Base-by-base conservation (phyloP, 2,113 vertebrate genomes). In the Amblyopsis rosae region DNA sequence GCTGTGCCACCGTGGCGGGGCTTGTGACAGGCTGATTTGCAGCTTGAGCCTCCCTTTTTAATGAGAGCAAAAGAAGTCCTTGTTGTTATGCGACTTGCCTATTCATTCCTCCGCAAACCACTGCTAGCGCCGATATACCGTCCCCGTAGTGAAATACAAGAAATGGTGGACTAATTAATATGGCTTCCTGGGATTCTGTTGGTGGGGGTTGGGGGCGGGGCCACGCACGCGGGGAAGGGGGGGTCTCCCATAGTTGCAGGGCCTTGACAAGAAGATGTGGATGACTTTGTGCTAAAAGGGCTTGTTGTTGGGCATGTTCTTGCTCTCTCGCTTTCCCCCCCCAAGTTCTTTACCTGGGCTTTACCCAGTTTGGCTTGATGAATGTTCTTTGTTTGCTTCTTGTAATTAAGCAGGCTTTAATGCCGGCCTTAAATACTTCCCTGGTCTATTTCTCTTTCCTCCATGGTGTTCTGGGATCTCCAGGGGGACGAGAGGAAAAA, bases 11-110 rank as follows among this genome's bases (percentile, higher is more conserved):
- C 83, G 86, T 83, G 83, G 85, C 73, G 80, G 73, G 83, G 83
- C 87, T 88, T 88, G 87, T 90, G 84, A 83, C 83, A 67, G 81
- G 66, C 82, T 84, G 83, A 87, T 84, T 89, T 84, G 70, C 83
- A 87, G 86, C 67, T 80, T 67, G 75, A 77, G 82, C 80, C 75
- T 86, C 67, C n/a, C n/a, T 69, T 75, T 86, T 89, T 91, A 89
- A 91, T 90, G 85, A 89, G 87, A 75, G 80, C 80, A 86, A 87
- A 90, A 89, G 79, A 84, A 90, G 81, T 73, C 83, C 79, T 82
- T 87, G 87, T 87, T 87, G 80, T 88, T 77, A 60, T 77, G 75
- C 75, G 75, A 80, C 72, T 79, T 82, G 74, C 67, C 10, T 51
- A 17, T 79, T 82, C 80, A 82, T 80, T 73, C 82, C 72, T 75